Evolutionary conservation across 2,888 invertebrate genomes (phyloP).

Genomic region (Sicus ferrugineus): DNA sequence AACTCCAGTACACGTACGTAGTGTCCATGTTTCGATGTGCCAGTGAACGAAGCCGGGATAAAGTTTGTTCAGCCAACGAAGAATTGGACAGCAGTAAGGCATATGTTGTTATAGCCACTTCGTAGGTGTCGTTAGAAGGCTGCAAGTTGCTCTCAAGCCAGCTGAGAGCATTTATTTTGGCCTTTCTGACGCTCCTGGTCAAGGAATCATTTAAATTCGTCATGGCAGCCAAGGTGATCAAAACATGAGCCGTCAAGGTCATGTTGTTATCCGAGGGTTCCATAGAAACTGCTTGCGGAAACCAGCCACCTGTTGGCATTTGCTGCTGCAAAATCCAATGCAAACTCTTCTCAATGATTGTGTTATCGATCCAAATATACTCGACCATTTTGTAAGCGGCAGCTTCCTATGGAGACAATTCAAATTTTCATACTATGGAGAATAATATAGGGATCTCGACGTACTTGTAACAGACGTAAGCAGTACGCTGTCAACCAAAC

Average conservation of each 20-base stretch:
- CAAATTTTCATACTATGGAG: neutral
- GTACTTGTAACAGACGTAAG: conserved; percentile 66
- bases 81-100: conserved; percentile 81
- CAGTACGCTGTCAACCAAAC: conserved; percentile 92
- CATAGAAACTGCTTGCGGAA: conserved; percentile 73
- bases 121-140: conserved; percentile 76
- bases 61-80: conserved; percentile 79
- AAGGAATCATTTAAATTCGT: conserved; percentile 76
- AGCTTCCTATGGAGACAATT: conserved; percentile 72
- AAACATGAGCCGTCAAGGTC: conserved; percentile 87
- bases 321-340: conserved; percentile 85
- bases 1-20: conserved; percentile 80
- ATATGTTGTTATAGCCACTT: conserved; percentile 85
- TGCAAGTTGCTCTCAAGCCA: conserved; percentile 83
- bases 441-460: conserved; percentile 56
- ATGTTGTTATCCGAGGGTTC: conserved; percentile 84
- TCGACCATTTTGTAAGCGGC: conserved; percentile 95
- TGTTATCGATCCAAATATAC: conserved; percentile 87
- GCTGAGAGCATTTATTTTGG: conserved; percentile 74
- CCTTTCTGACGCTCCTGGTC: conserved; percentile 75
- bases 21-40: conserved; percentile 69
- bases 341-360: conserved; percentile 80
- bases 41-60: conserved; percentile 70
- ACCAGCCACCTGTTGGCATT: conserved; percentile 74
- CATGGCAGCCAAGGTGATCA: conserved; percentile 82